Evolutionary conservation across 2,113 vertebrate species (phyloP), one percentile per base, ranked within the genome.

Genomic region (Aphyosemion australe): DNA sequence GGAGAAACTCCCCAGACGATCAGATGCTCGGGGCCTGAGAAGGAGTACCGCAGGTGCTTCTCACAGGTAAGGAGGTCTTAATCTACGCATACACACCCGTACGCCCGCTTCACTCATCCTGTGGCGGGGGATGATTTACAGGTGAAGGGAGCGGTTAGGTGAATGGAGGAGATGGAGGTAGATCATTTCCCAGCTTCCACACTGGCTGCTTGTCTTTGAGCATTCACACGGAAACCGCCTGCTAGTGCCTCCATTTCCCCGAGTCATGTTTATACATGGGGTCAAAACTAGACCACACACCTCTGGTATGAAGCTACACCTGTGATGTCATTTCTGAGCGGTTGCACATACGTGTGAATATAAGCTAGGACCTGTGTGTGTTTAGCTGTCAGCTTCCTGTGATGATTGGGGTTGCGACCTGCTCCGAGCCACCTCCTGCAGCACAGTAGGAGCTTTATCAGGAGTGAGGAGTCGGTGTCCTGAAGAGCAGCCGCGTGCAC

Each of bases 41-140:
- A 61, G 66, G 91, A 93, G 78, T 57, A 88, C 58, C 91, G 89
- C 75, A 86, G 85, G 67, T 93, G 92, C 75, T 90, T 86, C 50
- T 81, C 83, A 4, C 90, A 93, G 92, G 93, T 93, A 87, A 41
- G 65, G 52, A 12, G 19, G 7, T 21, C 20, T 4, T 80, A 71
- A 51, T 58, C 39, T 48, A 43, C n/a, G 19, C 32, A 14, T 14
- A 61, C 56, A 52, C 49, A 37, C 26, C 26, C 5, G 26, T 8
- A 37, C 34, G 6, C 9, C 7, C 34, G 6, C 34, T 10, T 37
- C 34, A 7, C 34, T 37, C 34, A 64, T 70, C 76, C 45, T 1
- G 49, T 69, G 64, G 48, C 34, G 34, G 34, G 6, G 68, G 43
- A 6, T 72, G 74, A 67, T 26, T 26, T 26, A 26, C 5, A 5